These are phyloP conservation scores for Loris lydekkerianus DNA, from an alignment of 2,797 vertebrate genomes.

Conservation along the genomic window DNA sequence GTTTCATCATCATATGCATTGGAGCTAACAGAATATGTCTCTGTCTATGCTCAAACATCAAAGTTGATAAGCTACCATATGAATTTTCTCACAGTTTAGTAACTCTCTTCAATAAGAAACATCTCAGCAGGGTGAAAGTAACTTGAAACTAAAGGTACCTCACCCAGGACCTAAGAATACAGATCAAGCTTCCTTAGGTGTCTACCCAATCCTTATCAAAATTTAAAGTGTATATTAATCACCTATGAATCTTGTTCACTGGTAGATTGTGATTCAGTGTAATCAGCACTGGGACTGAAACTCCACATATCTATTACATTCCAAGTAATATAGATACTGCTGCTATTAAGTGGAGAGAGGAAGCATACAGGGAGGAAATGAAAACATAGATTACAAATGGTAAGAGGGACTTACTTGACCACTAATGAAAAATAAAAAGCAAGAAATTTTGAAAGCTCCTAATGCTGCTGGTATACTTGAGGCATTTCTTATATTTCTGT, in stretches of 20 bases:
- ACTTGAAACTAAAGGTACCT: constrained; percentile 31
- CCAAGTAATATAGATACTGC: neutral
- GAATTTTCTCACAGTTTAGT: neutral
- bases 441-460: constrained; percentile 10
- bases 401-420: neutral
- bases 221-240: neutral
- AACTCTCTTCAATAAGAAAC: neutral
- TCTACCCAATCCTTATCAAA: neutral
- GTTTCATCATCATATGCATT: neutral
- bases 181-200: neutral
- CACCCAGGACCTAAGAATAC: neutral
- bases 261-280: neutral
- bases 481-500: neutral
- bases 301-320: neutral
- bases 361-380: neutral
- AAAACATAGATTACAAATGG: neutral
- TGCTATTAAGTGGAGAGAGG: neutral
- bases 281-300: neutral
- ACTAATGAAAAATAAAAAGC: constrained; percentile 39
- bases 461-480: neutral
- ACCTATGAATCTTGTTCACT: neutral
- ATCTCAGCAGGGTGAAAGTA: neutral
- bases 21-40: neutral
- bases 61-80: neutral
- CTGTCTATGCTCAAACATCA: neutral